Conservation (phyloP, 2,888 invertebrate genomes). For the Leptopilina syphax region DNA sequence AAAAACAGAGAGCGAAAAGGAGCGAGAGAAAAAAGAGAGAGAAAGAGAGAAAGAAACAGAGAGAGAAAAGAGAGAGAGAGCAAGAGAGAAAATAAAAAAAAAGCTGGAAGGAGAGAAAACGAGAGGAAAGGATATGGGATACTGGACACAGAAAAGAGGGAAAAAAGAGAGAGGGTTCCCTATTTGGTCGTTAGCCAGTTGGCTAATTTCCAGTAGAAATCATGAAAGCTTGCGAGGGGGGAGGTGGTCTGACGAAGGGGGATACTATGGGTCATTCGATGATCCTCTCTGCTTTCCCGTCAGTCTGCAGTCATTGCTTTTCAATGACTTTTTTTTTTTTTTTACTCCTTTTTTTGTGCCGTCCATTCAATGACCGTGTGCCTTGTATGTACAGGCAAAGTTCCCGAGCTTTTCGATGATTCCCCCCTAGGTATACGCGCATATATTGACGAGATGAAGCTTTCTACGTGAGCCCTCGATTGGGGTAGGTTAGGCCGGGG, state of each 20-base stretch:
- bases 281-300: slow-evolving; percentile 70
- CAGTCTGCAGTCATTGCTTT: slow-evolving; percentile 72
- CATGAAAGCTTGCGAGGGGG: slow-evolving; percentile 68
- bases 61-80: slow-evolving; percentile 27
- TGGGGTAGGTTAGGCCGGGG: slow-evolving; percentile 70
- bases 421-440: slow-evolving; percentile 49
- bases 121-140: slow-evolving; percentile 45
- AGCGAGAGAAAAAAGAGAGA: slow-evolving; percentile 52
- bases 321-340: slow-evolving; percentile 69
- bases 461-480: slow-evolving; percentile 68
- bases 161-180: slow-evolving; percentile 59
- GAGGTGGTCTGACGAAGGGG: slow-evolving; percentile 51
- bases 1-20: too few relatives aligned
- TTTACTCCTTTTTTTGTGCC: slow-evolving; percentile 71
- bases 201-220: slow-evolving; percentile 77
- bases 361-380: slow-evolving; percentile 73
- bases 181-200: slow-evolving; percentile 77
- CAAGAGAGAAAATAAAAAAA: slow-evolving; percentile 51
- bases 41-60: slow-evolving; percentile 37
- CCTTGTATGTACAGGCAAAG: slow-evolving; percentile 61
- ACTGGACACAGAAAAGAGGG: slow-evolving; percentile 48
- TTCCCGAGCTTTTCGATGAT: slow-evolving; percentile 68
- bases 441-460: slow-evolving; percentile 45
- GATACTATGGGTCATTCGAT: slow-evolving; percentile 71
- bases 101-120: slow-evolving; percentile 49